A percentile compares a stretch with the other conserved stretches of the same genome.
These are phyloP conservation scores for Acrocephalus arundinaceus DNA, from an alignment of 2,113 vertebrate genomes.

Conservation along the genomic window DNA sequence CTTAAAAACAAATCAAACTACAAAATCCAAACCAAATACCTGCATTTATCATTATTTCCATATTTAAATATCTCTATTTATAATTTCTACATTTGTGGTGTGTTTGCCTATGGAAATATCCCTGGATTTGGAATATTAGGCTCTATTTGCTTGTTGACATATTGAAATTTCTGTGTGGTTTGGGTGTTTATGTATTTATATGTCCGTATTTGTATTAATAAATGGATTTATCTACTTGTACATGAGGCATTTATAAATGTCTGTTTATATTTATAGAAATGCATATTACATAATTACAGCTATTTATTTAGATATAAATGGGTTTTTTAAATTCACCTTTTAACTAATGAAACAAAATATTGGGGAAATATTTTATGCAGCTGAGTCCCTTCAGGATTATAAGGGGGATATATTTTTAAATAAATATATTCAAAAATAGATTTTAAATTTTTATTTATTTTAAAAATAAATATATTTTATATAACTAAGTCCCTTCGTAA, in stretches of 20 bases:
- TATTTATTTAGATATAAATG: not conserved
- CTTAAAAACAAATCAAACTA: not conserved
- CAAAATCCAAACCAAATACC: not conserved
- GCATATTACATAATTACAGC: not conserved
- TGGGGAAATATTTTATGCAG: not conserved
- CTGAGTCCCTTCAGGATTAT: not conserved
- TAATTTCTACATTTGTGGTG: fast-evolving
- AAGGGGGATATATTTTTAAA: not conserved
- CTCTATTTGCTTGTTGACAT: not conserved
- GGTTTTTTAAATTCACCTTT: not conserved
- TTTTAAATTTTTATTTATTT: too few relatives aligned
- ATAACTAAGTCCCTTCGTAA: too few relatives aligned
- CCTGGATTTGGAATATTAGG: not conserved
- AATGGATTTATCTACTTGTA: not conserved
- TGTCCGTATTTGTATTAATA: not conserved
- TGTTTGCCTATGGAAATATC: not conserved
- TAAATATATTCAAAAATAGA: too few relatives aligned
- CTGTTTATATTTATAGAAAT: not conserved
- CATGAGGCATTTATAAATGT: not conserved
- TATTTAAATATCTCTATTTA: not conserved
- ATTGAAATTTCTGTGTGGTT: not conserved
- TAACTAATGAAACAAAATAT: not conserved
- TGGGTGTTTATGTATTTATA: not conserved
- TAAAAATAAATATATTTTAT: too few relatives aligned
- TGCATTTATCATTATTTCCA: fast-evolving